These are phyloP conservation scores for Drosophila bocqueti DNA, from an alignment of 1,140 invertebrate species.

Conservation along the genomic window DNA sequence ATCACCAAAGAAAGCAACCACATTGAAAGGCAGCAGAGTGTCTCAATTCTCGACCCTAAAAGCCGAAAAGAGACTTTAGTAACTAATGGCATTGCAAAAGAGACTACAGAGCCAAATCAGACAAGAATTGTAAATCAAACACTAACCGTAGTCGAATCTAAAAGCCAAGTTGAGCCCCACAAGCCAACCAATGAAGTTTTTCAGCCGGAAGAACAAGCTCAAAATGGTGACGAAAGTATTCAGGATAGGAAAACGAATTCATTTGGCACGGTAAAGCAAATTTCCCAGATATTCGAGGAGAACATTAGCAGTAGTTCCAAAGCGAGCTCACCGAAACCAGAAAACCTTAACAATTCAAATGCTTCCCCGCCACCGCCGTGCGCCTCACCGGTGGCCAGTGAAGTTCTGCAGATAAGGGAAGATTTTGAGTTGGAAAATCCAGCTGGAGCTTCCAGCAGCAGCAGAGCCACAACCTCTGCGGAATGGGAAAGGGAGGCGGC, in stretches of 20 bases:
- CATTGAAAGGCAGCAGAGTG: background rate
- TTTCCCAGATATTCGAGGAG: constrained; percentile 44
- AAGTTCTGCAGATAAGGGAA: constrained; percentile 26
- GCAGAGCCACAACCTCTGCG: constrained; percentile 1
- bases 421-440: constrained; percentile 32
- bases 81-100: constrained; percentile 3
- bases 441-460: background rate
- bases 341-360: constrained; percentile 1
- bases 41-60: background rate
- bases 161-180: background rate
- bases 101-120: background rate
- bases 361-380: background rate
- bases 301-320: constrained; percentile 28
- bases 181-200: constrained; percentile 6
- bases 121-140: background rate
- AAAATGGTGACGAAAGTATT: background rate
- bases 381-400: background rate
- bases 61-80: constrained; percentile 1
- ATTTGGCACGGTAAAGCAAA: constrained; percentile 35
- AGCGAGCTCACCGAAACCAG: constrained; percentile 6
- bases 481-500: constrained; percentile 8
- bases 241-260: constrained; percentile 35
- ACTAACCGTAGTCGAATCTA: background rate
- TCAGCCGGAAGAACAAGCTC: background rate
- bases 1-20: constrained; percentile 8